Evolutionary conservation across 2,113 vertebrate genomes (phyloP), one percentile per base, ranked within the genome.

Genomic region (Cynoglossus semilaevis): DNA sequence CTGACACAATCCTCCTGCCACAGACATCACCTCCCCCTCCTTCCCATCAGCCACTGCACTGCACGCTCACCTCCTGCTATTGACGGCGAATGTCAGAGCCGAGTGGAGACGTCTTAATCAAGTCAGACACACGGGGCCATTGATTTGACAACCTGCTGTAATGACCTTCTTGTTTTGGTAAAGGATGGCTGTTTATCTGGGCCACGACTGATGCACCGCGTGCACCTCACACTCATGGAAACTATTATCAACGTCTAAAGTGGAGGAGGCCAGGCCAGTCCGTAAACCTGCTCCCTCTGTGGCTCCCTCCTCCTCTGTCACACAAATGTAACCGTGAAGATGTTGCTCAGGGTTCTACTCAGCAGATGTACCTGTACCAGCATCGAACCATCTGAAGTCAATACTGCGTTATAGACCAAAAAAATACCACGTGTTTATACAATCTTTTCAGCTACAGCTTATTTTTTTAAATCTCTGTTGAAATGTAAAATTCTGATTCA

Each of bases 121-220:
- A 92, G 92, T 90, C 83, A 88, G 95, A 97, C 95, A 95, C 93
- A 92, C 88, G 92, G 91, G 92, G 91, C 22, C 95, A 97, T 98
- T 98, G 95, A 97, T 98, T 96, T 97, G 96, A 97, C 96, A 97
- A 96, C 94, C 91, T 91, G 93, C 92, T 89, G 94, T 98, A 98
- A 98, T 96, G 96, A 97, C 95, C 94, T 95, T 93, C 94, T 95
- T 96, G 94, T 95, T 96, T 97, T 95, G 88, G 92, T 95, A 94
- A 96, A 96, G 93, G 93, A 96, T 97, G 93, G 91, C 92, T 95
- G 94, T 97, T 96, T 96, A 96, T 92, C 91, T 89, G 89, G 72
- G 88, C 91, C 92, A 90, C 92, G 89, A 90, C 86, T 86, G 88
- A 90, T 90, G 89, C 59, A 88, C 87, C 59, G 72, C 88, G 87